Percentiles rank a stretch among this genome's conserved stretches.
phyloP scores from a whole-genome alignment of 1,140 invertebrate species.

The Aphelinus atriplicis region DNA sequence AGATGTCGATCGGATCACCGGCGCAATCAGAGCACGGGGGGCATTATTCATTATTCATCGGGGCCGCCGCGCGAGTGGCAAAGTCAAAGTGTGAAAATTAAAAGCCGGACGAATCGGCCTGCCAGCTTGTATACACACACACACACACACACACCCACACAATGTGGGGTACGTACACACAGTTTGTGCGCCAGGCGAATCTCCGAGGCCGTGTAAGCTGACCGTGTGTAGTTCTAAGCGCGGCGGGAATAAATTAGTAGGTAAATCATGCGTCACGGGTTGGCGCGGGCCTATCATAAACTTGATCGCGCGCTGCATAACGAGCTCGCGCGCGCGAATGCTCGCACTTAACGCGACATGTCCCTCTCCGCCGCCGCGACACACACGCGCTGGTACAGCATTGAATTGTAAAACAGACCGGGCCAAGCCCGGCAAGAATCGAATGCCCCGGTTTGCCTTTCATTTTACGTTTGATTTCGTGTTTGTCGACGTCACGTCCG shows the following conservation, averaged over 20 bases:
- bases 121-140: no score
- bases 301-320: constrained; percentile 8
- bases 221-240: not conserved
- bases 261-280: constrained; percentile 20
- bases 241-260: constrained; percentile 26
- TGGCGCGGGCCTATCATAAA: constrained; percentile 9
- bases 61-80: no score
- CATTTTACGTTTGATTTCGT: constrained; percentile 17
- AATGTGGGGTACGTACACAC: no score
- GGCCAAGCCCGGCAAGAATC: not conserved
- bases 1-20: no score
- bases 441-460: constrained; percentile 10
- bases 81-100: no score
- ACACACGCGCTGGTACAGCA: not conserved
- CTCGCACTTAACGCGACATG: no score
- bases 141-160: no score
- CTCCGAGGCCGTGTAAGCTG: no score
- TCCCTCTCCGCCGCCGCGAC: not conserved
- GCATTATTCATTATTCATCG: no score
- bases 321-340: not conserved
- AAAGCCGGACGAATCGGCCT: no score
- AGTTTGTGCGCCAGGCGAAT: no score
- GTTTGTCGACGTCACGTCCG: constrained; percentile 19
- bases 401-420: constrained; percentile 23
- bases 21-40: no score